These are phyloP conservation scores for Chiloscyllium plagiosum DNA, from an alignment of 2,113 vertebrate species.

Conservation along the genomic window DNA sequence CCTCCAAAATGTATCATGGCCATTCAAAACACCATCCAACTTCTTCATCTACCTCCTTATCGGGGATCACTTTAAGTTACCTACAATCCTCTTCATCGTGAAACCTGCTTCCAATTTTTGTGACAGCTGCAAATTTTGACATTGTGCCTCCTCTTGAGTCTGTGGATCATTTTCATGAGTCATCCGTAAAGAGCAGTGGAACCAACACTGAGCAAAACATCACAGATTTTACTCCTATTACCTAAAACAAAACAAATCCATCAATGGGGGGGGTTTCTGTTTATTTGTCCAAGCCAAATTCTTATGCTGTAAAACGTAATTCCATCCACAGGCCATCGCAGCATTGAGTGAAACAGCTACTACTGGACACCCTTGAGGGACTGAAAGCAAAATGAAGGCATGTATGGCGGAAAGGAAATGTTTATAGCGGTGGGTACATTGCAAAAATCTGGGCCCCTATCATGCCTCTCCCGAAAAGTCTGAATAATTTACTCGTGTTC, in stretches of 20 bases:
- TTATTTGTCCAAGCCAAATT: neutral
- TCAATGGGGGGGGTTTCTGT: neutral
- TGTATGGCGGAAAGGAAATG: neutral
- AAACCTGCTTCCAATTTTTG: neutral
- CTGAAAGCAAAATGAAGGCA: neutral
- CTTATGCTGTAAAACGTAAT: neutral
- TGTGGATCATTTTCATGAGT: neutral
- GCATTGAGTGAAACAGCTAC: neutral
- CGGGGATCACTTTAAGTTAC: neutral
- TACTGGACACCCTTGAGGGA: neutral
- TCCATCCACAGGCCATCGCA: neutral
- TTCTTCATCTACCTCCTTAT: neutral
- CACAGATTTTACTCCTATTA: neutral
- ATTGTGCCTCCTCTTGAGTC: neutral
- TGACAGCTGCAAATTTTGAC: neutral
- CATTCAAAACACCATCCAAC: neutral
- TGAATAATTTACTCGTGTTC: neutral
- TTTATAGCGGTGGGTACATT: neutral
- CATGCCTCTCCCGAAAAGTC: neutral
- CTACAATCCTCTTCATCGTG: neutral
- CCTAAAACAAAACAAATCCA: neutral
- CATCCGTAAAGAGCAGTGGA: neutral
- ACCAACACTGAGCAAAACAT: neutral
- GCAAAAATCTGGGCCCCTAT: neutral
- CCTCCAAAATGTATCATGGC: neutral